Percentiles rank a stretch among this genome's conserved stretches.
Evolutionary conservation across 2,797 vertebrate species (phyloP).

Genomic region (Tragopan temminckii): DNA sequence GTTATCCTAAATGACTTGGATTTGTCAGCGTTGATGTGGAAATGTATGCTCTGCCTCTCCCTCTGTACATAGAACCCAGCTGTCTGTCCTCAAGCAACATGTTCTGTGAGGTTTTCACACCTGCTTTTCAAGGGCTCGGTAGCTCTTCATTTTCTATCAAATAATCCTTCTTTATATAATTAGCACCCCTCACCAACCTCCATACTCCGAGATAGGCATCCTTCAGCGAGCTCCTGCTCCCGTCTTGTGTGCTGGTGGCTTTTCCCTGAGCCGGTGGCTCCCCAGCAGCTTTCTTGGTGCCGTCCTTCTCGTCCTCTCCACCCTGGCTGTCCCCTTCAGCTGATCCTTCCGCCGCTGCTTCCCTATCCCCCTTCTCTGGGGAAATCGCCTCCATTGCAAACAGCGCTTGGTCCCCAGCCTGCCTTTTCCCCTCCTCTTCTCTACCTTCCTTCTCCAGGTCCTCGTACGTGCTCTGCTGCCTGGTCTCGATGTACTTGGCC

Average conservation of each 20-base stretch:
- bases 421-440: conserved; percentile 78
- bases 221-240: conserved; percentile 77
- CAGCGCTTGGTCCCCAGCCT: conserved; percentile 69
- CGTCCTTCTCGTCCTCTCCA: conserved; percentile 33
- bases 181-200: conserved; percentile 91
- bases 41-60: conserved; percentile 47
- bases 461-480: conserved; percentile 90
- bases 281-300: conserved; percentile 50
- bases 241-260: conserved; percentile 58
- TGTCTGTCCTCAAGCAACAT: conserved; percentile 31
- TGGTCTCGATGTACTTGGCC: conserved; percentile 92
- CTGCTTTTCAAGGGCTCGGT: conserved; percentile 87
- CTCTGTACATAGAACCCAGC: conserved; percentile 40
- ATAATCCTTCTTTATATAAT: conserved; percentile 91
- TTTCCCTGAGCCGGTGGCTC: conserved; percentile 70
- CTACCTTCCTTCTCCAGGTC: conserved; percentile 88
- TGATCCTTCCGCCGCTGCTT: conserved; percentile 45
- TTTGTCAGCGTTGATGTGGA: conserved; percentile 54
- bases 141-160: conserved; percentile 94
- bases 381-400: conserved; percentile 80
- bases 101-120: conserved; percentile 23
- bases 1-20: conserved; percentile 50
- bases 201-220: conserved; percentile 91
- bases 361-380: conserved; percentile 62
- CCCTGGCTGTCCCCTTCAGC: neutral